phyloP scores from a whole-genome alignment of 2,113 vertebrate genomes.

The Oryzias melastigma region DNA sequence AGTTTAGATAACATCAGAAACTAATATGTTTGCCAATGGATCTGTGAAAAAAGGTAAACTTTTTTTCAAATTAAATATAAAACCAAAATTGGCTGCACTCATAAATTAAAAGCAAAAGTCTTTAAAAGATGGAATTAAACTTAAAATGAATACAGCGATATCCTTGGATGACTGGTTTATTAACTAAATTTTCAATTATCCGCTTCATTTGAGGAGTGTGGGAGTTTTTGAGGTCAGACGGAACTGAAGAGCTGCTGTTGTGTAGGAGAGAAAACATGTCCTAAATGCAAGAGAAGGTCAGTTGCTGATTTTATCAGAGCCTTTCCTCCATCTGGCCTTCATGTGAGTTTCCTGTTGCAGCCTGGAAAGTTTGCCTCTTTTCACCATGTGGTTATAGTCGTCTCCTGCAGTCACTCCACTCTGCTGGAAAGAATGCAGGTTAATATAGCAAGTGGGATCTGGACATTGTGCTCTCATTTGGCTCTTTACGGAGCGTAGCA shows the following conservation, averaged over 20 bases:
- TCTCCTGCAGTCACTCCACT: slow-evolving; percentile 48
- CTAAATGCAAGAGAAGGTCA: slow-evolving; percentile 33
- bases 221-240: slow-evolving; percentile 11
- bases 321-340: slow-evolving; percentile 51
- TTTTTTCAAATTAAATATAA: too few species aligned
- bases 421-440: slow-evolving; percentile 70
- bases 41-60: too few species aligned
- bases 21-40: too few species aligned
- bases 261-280: slow-evolving; percentile 36
- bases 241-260: slow-evolving; percentile 1
- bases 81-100: too few species aligned
- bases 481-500: slow-evolving; percentile 63
- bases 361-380: slow-evolving; percentile 45
- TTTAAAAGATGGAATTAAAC: not conserved
- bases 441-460: slow-evolving; percentile 69
- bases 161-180: not conserved
- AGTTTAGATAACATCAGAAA: too few species aligned
- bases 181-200: not conserved
- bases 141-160: not conserved
- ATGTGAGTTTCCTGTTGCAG: slow-evolving; percentile 50
- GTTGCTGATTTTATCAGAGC: slow-evolving; percentile 55
- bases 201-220: not conserved
- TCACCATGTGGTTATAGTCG: slow-evolving; percentile 64
- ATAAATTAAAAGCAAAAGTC: not conserved
- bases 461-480: slow-evolving; percentile 62